Conservation (phyloP, 2,797 vertebrate genomes). For the Takifugu ocellatus region DNA sequence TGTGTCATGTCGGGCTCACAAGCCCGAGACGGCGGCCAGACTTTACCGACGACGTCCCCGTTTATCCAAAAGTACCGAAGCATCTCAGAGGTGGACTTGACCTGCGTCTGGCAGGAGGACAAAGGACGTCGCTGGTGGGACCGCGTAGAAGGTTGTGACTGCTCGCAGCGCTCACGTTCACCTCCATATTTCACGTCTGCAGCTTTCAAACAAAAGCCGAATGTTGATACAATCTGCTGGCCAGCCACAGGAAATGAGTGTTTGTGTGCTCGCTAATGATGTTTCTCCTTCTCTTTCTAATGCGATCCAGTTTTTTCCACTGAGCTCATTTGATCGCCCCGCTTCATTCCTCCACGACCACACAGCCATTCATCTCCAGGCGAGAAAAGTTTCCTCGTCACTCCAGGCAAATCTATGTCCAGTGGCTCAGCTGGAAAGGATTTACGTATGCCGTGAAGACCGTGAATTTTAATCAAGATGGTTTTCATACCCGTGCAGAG, state of each 20-base stretch:
- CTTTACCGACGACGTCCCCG: too few species aligned
- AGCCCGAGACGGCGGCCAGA: too few species aligned
- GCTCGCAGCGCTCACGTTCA: constrained; percentile 50
- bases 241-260: constrained; percentile 69
- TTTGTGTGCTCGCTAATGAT: constrained; percentile 70
- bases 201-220: constrained; percentile 72
- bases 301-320: constrained; percentile 51
- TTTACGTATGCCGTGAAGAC: too few species aligned
- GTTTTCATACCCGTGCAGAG: too few species aligned
- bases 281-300: constrained; percentile 65
- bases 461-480: too few species aligned
- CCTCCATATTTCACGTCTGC: constrained; percentile 71
- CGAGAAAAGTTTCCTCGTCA: constrained; percentile 11
- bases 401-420: neutral
- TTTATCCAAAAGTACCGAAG: neutral
- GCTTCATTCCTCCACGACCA: constrained; percentile 42
- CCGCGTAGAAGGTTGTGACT: constrained; percentile 25
- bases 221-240: constrained; percentile 71
- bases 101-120: constrained; percentile 53
- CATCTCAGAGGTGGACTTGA: constrained; percentile 46
- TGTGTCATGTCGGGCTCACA: too few species aligned
- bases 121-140: constrained; percentile 43
- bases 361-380: constrained; percentile 27
- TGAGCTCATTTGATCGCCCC: constrained; percentile 38
- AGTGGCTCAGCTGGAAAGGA: too few species aligned